Evolutionary conservation across 2,113 vertebrate genomes (phyloP).

Genomic region (Alexandromys fortis): DNA sequence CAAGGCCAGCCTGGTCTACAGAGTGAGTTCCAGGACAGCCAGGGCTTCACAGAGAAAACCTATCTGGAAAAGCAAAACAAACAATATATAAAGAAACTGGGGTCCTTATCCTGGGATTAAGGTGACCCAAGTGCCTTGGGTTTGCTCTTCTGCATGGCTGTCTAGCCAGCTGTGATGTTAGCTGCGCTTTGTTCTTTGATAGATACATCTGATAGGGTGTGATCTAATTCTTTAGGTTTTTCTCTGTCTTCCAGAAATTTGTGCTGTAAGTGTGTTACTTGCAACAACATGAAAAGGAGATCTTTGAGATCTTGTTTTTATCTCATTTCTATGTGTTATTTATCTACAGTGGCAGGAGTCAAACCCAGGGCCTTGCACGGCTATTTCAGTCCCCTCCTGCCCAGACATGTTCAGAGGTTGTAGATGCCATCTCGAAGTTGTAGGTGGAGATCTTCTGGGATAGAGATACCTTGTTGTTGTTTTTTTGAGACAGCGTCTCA

Average conservation of each 20-base stretch:
- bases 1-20: background rate
- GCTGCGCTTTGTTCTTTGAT: background rate
- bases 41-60: background rate
- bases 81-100: background rate
- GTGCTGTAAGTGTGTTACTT: background rate
- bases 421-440: background rate
- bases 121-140: background rate
- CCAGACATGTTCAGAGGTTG: background rate
- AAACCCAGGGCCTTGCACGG: background rate
- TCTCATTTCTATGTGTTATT: background rate
- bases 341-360: background rate
- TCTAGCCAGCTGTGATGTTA: background rate
- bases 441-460: background rate
- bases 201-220: background rate
- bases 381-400: background rate
- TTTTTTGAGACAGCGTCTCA: background rate
- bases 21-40: background rate
- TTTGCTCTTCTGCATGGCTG: background rate
- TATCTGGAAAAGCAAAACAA: background rate
- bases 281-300: conserved; percentile 1
- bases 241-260: background rate
- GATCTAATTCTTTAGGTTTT: conserved; percentile 7
- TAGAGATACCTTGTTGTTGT: background rate
- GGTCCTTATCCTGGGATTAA: background rate
- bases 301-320: background rate